A percentile compares a stretch with the other conserved stretches of the same genome.
Evolutionary conservation across 2,797 vertebrate species (phyloP).

Genomic region (Smutsia gigantea): DNA sequence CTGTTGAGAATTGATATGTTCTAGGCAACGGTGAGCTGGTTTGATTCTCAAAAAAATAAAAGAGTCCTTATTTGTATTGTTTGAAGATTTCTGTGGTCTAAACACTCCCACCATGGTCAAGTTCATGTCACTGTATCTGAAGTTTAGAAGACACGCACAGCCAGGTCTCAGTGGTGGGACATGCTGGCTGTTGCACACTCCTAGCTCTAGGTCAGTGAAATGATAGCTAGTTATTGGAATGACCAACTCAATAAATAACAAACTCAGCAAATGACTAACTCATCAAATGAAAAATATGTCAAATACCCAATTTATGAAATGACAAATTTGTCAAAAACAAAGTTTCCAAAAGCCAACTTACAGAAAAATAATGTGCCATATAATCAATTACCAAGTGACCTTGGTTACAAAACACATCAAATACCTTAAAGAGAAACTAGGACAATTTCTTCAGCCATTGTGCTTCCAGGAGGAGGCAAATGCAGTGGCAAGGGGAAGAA

Average conservation of each 20-base stretch:
- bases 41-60: background rate
- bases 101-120: background rate
- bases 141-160: background rate
- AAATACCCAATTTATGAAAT: conserved; percentile 54
- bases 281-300: conserved; percentile 32
- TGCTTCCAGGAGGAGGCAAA: background rate
- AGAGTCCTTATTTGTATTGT: background rate
- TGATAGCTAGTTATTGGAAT: conserved; percentile 26
- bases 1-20: background rate
- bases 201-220: background rate
- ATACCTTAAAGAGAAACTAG: background rate
- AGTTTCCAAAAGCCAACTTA: conserved; percentile 50
- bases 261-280: conserved; percentile 16
- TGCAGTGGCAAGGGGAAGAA: rapidly evolving
- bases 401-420: background rate
- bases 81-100: background rate
- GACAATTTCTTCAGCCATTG: background rate
- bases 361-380: background rate
- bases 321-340: conserved; percentile 50
- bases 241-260: background rate
- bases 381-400: background rate
- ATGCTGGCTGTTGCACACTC: rapidly evolving
- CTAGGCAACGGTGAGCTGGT: background rate
- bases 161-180: background rate
- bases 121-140: background rate